Conservation (phyloP, 2,888 invertebrate genomes). For the Bombylius major region DNA sequence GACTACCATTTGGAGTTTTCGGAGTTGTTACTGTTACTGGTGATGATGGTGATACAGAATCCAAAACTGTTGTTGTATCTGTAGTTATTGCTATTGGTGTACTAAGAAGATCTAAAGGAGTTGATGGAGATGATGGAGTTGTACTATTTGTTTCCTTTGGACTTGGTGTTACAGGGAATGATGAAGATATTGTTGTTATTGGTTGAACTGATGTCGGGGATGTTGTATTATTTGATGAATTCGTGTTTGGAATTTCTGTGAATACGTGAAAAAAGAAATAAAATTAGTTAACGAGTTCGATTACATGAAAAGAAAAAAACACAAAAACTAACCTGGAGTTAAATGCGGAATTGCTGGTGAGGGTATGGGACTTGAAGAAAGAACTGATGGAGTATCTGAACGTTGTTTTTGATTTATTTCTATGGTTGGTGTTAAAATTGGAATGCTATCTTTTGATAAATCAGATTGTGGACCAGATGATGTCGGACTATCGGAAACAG, state of each 20-base stretch:
- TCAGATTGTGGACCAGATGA: background rate
- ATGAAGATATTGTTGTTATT: background rate
- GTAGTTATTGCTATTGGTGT: background rate
- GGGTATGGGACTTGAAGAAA: background rate
- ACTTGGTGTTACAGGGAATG: background rate
- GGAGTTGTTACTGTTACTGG: slow-evolving; percentile 10
- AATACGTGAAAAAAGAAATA: background rate
- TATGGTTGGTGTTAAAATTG: background rate
- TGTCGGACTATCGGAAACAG: background rate
- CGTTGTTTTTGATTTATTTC: background rate
- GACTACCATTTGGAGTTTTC: slow-evolving; percentile 32
- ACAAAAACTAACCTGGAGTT: background rate
- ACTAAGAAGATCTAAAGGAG: slow-evolving; percentile 4
- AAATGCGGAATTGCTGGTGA: background rate
- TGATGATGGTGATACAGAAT: background rate
- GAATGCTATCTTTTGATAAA: background rate
- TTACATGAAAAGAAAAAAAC: no score
- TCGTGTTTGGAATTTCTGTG: background rate
- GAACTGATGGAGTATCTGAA: background rate
- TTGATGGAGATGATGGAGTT: background rate
- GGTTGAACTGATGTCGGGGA: background rate
- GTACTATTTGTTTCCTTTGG: background rate
- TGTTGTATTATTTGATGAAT: background rate
- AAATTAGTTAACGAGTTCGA: no score
- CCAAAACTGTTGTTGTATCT: slow-evolving; percentile 5